Evolutionary conservation across 2,888 invertebrate genomes (phyloP).

Genomic region (Gastrophysa polygoni): DNA sequence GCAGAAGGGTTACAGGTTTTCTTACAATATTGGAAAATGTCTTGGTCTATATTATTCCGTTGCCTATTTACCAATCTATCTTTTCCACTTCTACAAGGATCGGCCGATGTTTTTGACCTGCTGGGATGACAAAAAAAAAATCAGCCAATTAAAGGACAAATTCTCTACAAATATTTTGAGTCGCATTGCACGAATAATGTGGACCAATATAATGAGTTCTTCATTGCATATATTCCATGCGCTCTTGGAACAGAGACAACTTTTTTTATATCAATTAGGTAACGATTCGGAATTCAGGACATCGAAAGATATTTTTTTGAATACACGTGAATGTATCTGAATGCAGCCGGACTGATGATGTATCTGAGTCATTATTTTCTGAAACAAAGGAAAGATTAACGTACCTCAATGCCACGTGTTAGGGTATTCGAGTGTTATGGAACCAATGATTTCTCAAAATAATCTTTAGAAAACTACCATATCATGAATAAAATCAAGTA

Average conservation of each 20-base stretch:
- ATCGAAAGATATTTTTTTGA: constrained; percentile 21
- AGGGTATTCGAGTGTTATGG: no score
- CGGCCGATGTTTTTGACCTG: neutral
- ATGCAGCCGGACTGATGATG: neutral
- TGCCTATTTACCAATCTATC: no score
- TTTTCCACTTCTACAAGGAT: neutral
- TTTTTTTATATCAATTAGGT: constrained; percentile 24
- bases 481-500: no score
- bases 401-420: neutral
- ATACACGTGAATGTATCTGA: neutral
- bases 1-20: no score
- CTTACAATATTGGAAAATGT: no score
- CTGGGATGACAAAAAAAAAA: neutral
- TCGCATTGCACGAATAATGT: constrained; percentile 19
- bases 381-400: neutral
- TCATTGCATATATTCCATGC: constrained; percentile 19
- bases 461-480: no score
- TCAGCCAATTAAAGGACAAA: constrained; percentile 7
- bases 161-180: constrained; percentile 13
- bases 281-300: constrained; percentile 21
- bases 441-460: no score
- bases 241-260: constrained; percentile 19
- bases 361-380: neutral
- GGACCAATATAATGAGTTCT: constrained; percentile 23
- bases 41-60: no score